Percentiles rank a stretch among this genome's conserved stretches.
phyloP scores from a whole-genome alignment of 2,888 invertebrate genomes.

The Mythimna lalbum region DNA sequence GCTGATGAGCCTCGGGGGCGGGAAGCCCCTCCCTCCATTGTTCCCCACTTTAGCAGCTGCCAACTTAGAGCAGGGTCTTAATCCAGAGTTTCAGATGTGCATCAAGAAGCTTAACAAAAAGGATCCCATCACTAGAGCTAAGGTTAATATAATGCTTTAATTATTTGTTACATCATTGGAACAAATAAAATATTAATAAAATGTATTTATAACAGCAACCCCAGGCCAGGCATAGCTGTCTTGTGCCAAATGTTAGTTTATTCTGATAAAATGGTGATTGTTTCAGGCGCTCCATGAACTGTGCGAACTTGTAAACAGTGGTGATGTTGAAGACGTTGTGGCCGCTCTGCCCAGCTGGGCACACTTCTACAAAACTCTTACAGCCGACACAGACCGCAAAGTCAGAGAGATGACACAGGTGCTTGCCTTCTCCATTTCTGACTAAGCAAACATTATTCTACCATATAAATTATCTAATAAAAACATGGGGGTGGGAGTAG shows the following conservation, averaged over 20 bases:
- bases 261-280: neutral
- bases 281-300: conserved; percentile 95
- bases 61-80: conserved; percentile 93
- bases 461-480: too few relatives aligned
- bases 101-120: conserved; percentile 97
- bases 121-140: conserved; percentile 96
- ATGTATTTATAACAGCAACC: neutral
- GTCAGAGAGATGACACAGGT: conserved; percentile 95
- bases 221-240: neutral
- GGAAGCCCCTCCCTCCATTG: conserved; percentile 73
- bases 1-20: conserved; percentile 55
- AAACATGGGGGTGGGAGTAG: too few relatives aligned
- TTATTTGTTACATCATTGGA: neutral
- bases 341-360: conserved; percentile 96
- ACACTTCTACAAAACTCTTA: conserved; percentile 93
- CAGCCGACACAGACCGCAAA: conserved; percentile 95
- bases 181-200: too few relatives aligned
- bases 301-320: conserved; percentile 92
- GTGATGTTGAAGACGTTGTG: conserved; percentile 92
- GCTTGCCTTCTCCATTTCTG: neutral
- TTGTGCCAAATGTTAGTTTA: neutral
- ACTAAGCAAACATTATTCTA: too few relatives aligned
- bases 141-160: conserved; percentile 88
- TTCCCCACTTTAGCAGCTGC: conserved; percentile 80
- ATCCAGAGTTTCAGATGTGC: conserved; percentile 94